Evolutionary conservation across 2,113 vertebrate species (phyloP).

Genomic region (Saccopteryx leptura): DNA sequence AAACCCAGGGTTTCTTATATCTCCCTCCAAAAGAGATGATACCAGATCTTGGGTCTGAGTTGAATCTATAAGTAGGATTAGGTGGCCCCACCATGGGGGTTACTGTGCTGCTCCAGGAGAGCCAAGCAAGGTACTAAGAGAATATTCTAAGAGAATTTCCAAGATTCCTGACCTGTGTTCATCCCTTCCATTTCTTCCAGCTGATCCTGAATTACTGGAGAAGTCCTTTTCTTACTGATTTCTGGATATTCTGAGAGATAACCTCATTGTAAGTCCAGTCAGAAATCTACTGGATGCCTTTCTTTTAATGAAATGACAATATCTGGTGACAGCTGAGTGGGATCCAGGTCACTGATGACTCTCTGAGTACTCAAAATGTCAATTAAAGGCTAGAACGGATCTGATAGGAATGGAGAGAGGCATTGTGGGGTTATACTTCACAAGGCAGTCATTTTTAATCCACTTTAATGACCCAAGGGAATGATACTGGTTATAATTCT

Average conservation of each 20-base stretch:
- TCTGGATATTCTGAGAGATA: not conserved
- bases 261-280: not conserved
- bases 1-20: not conserved
- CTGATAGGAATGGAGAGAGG: slow-evolving; percentile 6
- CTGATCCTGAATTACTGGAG: not conserved
- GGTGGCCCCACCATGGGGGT: too few relatives aligned
- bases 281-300: not conserved
- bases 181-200: not conserved
- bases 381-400: not conserved
- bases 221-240: not conserved
- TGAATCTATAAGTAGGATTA: not conserved
- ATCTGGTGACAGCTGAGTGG: not conserved
- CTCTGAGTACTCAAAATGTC: slow-evolving; percentile 12
- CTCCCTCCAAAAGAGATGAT: not conserved
- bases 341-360: not conserved
- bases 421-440: not conserved
- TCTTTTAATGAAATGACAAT: not conserved
- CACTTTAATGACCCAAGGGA: slow-evolving; percentile 23
- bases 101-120: not conserved
- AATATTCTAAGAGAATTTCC: not conserved
- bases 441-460: slow-evolving; percentile 42
- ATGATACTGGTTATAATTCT: not conserved
- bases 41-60: not conserved
- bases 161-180: not conserved
- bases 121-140: not conserved